A percentile compares a stretch with the other conserved stretches of the same genome.
Conservation (phyloP, 2,888 invertebrate genomes). For the Ichneumoninae sp. region DNA sequence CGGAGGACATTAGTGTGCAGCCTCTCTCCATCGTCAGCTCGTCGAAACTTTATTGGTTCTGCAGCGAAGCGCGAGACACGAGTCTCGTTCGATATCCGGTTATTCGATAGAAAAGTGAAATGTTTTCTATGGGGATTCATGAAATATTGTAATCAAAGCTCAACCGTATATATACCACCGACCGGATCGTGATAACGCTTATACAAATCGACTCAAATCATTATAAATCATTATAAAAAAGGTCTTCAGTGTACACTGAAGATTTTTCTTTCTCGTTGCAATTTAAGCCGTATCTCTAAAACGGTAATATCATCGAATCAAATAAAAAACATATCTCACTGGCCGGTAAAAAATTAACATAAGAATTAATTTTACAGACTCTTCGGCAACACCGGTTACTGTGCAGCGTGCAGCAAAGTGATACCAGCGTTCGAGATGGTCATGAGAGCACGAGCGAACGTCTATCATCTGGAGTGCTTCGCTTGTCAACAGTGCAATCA, state of each 20-base stretch:
- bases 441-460: constrained; percentile 96
- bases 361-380: constrained; percentile 86
- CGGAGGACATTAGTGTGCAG: constrained; percentile 80
- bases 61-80: constrained; percentile 54
- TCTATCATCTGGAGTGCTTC: constrained; percentile 97
- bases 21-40: constrained; percentile 45
- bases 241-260: no score
- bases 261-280: no score
- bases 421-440: constrained; percentile 98
- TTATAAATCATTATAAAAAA: neutral
- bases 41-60: constrained; percentile 77
- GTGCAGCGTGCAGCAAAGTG: constrained; percentile 96
- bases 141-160: neutral
- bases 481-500: constrained; percentile 98
- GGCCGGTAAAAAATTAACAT: neutral
- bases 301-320: neutral
- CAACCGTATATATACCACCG: neutral
- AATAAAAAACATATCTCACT: neutral
- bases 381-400: constrained; percentile 95
- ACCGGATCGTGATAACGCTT: neutral
- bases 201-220: neutral
- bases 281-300: neutral
- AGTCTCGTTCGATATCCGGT: constrained; percentile 50
- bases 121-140: neutral
- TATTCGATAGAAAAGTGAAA: constrained; percentile 16